A percentile compares a stretch with the other conserved stretches of the same genome.
These are phyloP conservation scores for Hipposideros larvatus DNA, from an alignment of 2,797 vertebrate genomes.

Conservation along the genomic window DNA sequence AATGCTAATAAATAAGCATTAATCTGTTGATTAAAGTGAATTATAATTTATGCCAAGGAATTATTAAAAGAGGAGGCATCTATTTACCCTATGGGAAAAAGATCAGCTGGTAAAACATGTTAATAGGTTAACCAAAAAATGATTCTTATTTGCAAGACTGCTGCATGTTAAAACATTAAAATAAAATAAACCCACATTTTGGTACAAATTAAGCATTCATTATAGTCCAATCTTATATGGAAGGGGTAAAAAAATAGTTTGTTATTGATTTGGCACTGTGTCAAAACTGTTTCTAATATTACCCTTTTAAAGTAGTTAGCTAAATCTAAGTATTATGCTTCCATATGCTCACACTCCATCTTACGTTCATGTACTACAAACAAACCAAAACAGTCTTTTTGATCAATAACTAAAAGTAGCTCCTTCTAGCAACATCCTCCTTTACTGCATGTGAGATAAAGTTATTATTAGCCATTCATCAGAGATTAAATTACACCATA, in stretches of 20 bases:
- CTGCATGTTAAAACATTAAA: not conserved
- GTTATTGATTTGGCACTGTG: not conserved
- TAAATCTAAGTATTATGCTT: slow-evolving; percentile 11
- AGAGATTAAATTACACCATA: slow-evolving; percentile 14
- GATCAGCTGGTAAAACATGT: not conserved
- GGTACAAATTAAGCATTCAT: not conserved
- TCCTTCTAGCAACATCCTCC: not conserved
- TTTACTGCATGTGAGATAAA: not conserved
- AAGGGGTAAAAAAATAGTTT: not conserved
- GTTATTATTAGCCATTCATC: not conserved
- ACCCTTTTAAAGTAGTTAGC: not conserved
- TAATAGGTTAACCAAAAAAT: not conserved
- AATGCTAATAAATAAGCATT: slow-evolving; percentile 4
- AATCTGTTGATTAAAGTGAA: not conserved
- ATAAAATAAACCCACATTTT: not conserved
- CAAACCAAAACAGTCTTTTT: not conserved
- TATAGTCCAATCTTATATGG: not conserved
- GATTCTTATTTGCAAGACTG: not conserved
- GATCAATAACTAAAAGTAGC: not conserved
- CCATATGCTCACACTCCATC: not conserved
- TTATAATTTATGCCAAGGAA: slow-evolving; percentile 56
- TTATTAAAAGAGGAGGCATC: not conserved
- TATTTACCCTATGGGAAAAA: not conserved
- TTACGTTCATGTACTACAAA: not conserved
- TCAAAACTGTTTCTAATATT: slow-evolving; percentile 11